These are phyloP conservation scores for Acomys russatus DNA, from an alignment of 2,797 vertebrate species.

Conservation along the genomic window DNA sequence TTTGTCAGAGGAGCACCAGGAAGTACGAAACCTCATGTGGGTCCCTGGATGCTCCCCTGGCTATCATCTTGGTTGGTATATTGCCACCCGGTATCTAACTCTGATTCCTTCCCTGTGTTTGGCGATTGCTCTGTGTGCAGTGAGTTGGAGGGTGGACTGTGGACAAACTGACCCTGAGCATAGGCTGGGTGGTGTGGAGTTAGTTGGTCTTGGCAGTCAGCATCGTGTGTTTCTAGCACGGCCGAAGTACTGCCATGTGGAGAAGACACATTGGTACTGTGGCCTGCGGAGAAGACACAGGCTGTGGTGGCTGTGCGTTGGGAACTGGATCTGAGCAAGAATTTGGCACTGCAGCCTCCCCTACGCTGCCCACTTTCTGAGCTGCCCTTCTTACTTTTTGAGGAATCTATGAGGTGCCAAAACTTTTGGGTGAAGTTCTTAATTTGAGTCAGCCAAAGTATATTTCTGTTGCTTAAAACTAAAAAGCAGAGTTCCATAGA, in stretches of 20 bases:
- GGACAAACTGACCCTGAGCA: rapidly evolving
- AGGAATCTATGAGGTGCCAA: neutral
- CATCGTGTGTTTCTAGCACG: neutral
- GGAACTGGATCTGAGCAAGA: neutral
- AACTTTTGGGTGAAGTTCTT: neutral
- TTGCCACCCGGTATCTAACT: neutral
- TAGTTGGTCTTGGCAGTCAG: neutral
- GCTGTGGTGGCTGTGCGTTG: neutral
- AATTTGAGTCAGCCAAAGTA: neutral
- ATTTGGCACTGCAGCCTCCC: rapidly evolving
- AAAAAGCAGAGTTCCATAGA: neutral
- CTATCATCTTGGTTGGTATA: neutral
- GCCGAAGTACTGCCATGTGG: rapidly evolving
- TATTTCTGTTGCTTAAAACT: neutral
- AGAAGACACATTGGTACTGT: rapidly evolving
- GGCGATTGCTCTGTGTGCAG: neutral
- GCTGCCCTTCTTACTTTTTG: neutral
- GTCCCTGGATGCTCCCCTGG: rapidly evolving
- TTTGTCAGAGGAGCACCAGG: neutral
- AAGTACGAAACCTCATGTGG: rapidly evolving
- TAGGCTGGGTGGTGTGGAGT: rapidly evolving
- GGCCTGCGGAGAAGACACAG: rapidly evolving
- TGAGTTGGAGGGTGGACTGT: neutral
- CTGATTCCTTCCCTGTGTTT: neutral
- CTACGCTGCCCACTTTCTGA: neutral